Conservation (phyloP, 2,888 invertebrate species). For the Peribatodes rhomboidaria region DNA sequence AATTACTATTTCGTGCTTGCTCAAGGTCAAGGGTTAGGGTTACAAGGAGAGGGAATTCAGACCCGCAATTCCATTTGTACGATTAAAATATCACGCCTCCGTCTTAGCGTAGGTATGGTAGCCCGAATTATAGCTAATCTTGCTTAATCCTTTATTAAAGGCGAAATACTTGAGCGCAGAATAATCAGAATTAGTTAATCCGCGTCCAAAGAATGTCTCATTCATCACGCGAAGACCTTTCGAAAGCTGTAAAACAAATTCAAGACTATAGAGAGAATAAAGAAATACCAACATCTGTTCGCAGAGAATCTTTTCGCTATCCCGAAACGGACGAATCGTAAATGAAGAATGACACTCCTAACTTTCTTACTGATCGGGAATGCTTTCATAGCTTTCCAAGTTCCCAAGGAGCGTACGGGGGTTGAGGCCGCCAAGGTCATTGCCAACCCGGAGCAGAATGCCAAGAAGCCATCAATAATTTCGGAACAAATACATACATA, state of each 20-base stretch:
- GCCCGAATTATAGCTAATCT: conserved; percentile 1
- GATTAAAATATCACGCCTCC: conserved; percentile 23
- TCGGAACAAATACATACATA: conserved; percentile 30
- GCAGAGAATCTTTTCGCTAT: conserved; percentile 40
- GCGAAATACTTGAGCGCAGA: background rate
- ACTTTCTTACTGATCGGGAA: conserved; percentile 48
- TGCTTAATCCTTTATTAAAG: background rate
- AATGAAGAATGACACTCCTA: conserved; percentile 56
- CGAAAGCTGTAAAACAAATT: conserved; percentile 26
- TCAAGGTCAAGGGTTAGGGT: conserved; percentile 55
- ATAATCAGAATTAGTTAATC: conserved; percentile 16
- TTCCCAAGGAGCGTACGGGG: conserved; percentile 18
- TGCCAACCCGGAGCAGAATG: conserved; percentile 26
- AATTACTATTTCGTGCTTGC: conserved; percentile 50
- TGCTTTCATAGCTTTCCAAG: conserved; percentile 49
- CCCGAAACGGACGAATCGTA: conserved; percentile 50
- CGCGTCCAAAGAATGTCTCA: conserved; percentile 10
- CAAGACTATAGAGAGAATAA: conserved; percentile 21
- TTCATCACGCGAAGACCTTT: conserved; percentile 17
- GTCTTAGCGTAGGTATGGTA: background rate
- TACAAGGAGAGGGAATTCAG: conserved; percentile 42
- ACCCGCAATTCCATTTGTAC: conserved; percentile 37
- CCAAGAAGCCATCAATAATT: conserved; percentile 31
- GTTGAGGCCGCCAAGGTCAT: conserved; percentile 43
- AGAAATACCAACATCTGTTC: conserved; percentile 39